Evolutionary conservation across 1,140 invertebrate genomes (phyloP), one percentile per base, ranked within the genome.

Genomic region (Asobara japonica): DNA sequence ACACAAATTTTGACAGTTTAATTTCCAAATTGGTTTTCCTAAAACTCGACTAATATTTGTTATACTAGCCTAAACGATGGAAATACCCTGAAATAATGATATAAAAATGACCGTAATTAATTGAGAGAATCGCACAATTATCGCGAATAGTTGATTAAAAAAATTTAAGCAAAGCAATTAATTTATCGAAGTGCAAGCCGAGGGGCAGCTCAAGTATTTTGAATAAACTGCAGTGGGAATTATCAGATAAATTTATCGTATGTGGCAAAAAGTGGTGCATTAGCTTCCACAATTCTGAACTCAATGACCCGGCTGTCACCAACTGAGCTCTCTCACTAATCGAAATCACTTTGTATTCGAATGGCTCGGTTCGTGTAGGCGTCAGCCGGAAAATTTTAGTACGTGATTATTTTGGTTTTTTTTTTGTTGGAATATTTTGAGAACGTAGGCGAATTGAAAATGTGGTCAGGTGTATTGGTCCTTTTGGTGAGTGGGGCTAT

Each of bases 211-310:
- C 6, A 66, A 27, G 33, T 45, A 60, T 60, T 38, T 69, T 27
- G 13, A 61, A 16, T 38, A 38, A 27, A 38, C 16, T 25, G 45
- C 56, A 77, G 65, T 74, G 74, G 56, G 27, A 62, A 51, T 80
- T 77, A 83, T 82, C 82, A 68, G 65, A 56, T 68, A 72, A 79
- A 82, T 82, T 79, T 80, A 76, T 69, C 25, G 6, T 18, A 22
- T 45, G 25, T 0, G 51, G 48, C 33, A 73, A 70, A 78, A 62
- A 81, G 67, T 80, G 65, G 73, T 77, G 64, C 75, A 70, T 84
- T 80, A 79, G 72, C 41, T 79, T 69, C 76, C 65, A 31, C 72
- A 75, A 79, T 80, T 81, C 74, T 80, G 80, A 82, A 85, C 80
- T 82, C 76, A 76, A 45, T 80, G 80, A 80, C 76, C 78, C 76